Base-by-base conservation (phyloP, 92 coral and sea anemone species). In the Blastomussa wellsi region DNA sequence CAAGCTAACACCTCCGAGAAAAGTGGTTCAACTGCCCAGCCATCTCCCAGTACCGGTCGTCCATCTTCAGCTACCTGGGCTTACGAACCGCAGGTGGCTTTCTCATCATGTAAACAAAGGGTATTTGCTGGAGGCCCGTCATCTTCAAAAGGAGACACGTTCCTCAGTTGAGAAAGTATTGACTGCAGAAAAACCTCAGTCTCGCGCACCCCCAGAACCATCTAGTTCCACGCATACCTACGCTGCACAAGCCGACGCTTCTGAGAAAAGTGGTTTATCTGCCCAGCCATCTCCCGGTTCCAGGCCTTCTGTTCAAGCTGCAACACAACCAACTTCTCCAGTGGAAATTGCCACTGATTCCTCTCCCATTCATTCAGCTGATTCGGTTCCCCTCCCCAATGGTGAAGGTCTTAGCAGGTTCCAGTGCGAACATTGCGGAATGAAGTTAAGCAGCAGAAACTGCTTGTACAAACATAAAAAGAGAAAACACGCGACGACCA, bases 371-470 rank as follows among this genome's bases (percentile, higher is more conserved):
- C 76, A 81, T 81, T 81, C 85, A 81, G 65, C 67, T 51, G 81
- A 31, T 77, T 77, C 68, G 48, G 48, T 77, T 64, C 66, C 69
- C 53, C 24, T 17, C 36, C 82, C 57, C 26, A 39, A 59, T 53
- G 59, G 52, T 59, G 22, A 59, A 22, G 72, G 72, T 60, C 22
- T 62, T 52, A 74, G 82, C 76, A 76, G 82, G 62, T 84, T 76
- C 64, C 88, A 85, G 78, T 85, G 84, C 49, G 41, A 77, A 78
- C 82, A 77, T 36, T 77, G 88, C 51, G 70, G 78, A 33, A 52
- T 49, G 83, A 38, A 77, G 28, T 67, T 76, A 55, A 67, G 88
- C 69, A 78, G 88, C 78, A 68, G 83, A 78, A 85, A 85, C 68
- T 64, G 51, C 68, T 49, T 85, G 22, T 85, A 77, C 62, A 76